These are phyloP conservation scores for Lepetodrilus schrolli DNA, from an alignment of 2,888 invertebrate genomes.

Conservation along the genomic window DNA sequence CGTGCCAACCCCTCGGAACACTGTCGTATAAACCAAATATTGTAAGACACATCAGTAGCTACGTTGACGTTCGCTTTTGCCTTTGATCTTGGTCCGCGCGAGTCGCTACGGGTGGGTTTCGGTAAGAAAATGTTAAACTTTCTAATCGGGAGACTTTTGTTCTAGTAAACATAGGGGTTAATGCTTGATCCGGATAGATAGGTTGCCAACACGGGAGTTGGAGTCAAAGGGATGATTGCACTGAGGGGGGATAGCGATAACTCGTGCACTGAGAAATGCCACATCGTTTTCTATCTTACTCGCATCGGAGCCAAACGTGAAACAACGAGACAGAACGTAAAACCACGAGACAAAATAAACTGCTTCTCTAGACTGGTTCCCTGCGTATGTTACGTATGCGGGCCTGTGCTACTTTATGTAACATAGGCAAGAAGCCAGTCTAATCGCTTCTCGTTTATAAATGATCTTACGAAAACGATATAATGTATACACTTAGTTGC, in stretches of 20 bases:
- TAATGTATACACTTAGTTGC: too few species aligned
- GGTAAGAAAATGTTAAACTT: conserved; percentile 38
- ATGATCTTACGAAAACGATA: too few species aligned
- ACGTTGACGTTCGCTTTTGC: neutral
- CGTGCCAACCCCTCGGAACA: conserved; percentile 19
- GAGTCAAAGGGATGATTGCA: conserved; percentile 18
- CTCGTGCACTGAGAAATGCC: neutral
- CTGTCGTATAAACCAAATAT: conserved; percentile 35
- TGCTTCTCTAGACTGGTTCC: too few species aligned
- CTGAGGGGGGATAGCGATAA: neutral
- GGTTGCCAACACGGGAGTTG: conserved; percentile 28
- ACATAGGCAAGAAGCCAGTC: too few species aligned
- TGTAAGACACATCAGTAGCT: conserved; percentile 22
- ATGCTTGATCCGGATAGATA: conserved; percentile 33
- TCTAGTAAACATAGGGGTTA: conserved; percentile 45
- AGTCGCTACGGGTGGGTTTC: conserved; percentile 35
- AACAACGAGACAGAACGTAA: neutral
- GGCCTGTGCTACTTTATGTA: too few species aligned
- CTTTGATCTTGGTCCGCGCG: conserved; percentile 43
- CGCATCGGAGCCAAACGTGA: too few species aligned
- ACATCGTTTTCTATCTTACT: too few species aligned
- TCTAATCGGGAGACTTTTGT: conserved; percentile 45
- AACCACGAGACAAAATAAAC: too few species aligned
- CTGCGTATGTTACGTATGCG: too few species aligned
- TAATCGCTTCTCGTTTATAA: too few species aligned